These are phyloP conservation scores for Scolopax rusticola DNA, from an alignment of 2,797 vertebrate species.

Conservation along the genomic window DNA sequence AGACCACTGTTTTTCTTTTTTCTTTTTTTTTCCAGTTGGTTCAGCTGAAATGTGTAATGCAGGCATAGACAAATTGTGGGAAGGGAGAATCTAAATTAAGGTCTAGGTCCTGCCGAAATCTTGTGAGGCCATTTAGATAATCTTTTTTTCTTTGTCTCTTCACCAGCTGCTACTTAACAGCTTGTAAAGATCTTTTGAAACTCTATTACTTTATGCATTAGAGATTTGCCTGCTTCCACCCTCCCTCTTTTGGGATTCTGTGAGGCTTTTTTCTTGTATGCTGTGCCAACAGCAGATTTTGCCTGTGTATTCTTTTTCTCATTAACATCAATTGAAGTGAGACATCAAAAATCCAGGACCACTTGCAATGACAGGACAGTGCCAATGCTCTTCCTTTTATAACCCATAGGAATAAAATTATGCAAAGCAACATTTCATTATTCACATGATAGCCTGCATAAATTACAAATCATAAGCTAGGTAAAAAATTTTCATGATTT, in stretches of 20 bases:
- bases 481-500: neutral
- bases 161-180: slow-evolving; percentile 32
- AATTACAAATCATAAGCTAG: slow-evolving; percentile 26
- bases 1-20: neutral
- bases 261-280: slow-evolving; percentile 43
- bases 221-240: slow-evolving; percentile 43
- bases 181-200: slow-evolving; percentile 65
- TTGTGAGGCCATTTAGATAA: slow-evolving; percentile 21
- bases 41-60: neutral
- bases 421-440: slow-evolving; percentile 63
- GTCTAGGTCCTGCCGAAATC: neutral
- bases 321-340: slow-evolving; percentile 69
- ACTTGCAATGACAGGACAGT: slow-evolving; percentile 68
- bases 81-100: neutral
- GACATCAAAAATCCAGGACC: slow-evolving; percentile 66
- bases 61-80: neutral
- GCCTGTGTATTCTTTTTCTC: slow-evolving; percentile 56
- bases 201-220: slow-evolving; percentile 55
- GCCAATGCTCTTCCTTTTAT: slow-evolving; percentile 57
- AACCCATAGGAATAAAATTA: slow-evolving; percentile 66
- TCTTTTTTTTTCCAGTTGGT: neutral
- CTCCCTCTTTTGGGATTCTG: slow-evolving; percentile 51
- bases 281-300: slow-evolving; percentile 65
- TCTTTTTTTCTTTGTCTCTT: slow-evolving; percentile 18
- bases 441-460: slow-evolving; percentile 59